These are phyloP conservation scores for Chydorus sphaericus DNA, from an alignment of 2,888 invertebrate species.

Conservation along the genomic window DNA sequence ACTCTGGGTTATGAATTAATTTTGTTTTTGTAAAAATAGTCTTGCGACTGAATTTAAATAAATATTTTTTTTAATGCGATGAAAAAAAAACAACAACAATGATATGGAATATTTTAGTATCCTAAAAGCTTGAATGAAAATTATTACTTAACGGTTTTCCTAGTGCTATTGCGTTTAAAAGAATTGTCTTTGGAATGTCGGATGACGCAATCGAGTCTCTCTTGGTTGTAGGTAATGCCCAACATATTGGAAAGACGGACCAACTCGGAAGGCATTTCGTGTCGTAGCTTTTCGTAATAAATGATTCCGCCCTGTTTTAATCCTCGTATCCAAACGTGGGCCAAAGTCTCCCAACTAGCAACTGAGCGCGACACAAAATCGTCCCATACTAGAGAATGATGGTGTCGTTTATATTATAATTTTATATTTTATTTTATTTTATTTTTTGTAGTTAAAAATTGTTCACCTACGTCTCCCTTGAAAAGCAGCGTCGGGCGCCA, in stretches of 20 bases:
- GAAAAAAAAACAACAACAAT: too few relatives aligned
- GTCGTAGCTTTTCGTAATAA: conserved; percentile 18
- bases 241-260: conserved; percentile 16
- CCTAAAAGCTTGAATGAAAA: neutral
- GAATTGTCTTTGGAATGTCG: conserved; percentile 15
- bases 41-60: too few relatives aligned
- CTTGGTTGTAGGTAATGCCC: conserved; percentile 10
- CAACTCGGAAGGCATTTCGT: conserved; percentile 15
- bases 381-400: conserved; percentile 19
- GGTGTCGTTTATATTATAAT: too few relatives aligned
- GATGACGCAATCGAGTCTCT: conserved; percentile 16
- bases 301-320: conserved; percentile 14
- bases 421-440: neutral
- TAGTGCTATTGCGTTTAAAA: neutral
- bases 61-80: too few relatives aligned
- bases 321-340: conserved; percentile 18
- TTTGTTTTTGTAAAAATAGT: too few relatives aligned
- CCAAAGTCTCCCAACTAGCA: conserved; percentile 18
- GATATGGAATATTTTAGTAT: too few relatives aligned
- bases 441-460: neutral
- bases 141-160: neutral
- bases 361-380: conserved; percentile 18
- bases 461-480: conserved; percentile 19
- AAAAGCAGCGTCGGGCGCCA: conserved; percentile 19
- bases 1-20: too few relatives aligned